These are phyloP conservation scores for Sphecodes monilicornis DNA, from an alignment of 2,888 invertebrate species.

Conservation along the genomic window DNA sequence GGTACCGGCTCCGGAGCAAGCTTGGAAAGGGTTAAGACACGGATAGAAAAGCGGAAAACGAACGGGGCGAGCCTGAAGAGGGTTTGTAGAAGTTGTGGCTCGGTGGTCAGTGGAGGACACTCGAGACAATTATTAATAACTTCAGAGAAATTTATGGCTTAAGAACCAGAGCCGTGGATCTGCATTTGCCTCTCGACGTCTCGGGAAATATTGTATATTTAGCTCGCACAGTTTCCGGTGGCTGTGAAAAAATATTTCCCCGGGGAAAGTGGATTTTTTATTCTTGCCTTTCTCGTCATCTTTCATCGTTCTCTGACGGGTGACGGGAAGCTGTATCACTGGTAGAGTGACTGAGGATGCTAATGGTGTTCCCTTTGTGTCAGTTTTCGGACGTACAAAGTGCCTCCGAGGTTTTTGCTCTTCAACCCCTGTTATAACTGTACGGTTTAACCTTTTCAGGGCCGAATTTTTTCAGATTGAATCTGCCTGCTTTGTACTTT, in stretches of 20 bases:
- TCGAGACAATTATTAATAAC: slow-evolving; percentile 16
- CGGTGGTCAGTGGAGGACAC: neutral
- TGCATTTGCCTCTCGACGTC: neutral
- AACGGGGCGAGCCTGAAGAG: neutral
- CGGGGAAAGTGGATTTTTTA: neutral
- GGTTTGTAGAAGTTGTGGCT: slow-evolving; percentile 2
- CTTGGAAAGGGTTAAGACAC: neutral
- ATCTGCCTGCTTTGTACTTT: neutral
- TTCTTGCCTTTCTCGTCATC: neutral
- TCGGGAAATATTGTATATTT: neutral
- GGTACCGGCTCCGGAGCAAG: no score
- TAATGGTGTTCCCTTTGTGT: neutral
- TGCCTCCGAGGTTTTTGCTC: neutral
- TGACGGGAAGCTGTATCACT: neutral
- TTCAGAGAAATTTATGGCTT: slow-evolving; percentile 8
- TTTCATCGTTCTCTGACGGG: neutral
- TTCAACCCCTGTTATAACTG: neutral
- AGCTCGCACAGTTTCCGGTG: neutral
- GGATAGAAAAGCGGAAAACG: neutral
- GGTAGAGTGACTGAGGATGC: neutral
- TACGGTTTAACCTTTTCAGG: neutral
- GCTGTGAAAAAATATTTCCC: neutral
- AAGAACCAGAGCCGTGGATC: neutral
- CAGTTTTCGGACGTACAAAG: neutral
- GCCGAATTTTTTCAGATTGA: neutral